Conservation (phyloP, 2,113 vertebrate genomes). For the Lophura nycthemera region DNA sequence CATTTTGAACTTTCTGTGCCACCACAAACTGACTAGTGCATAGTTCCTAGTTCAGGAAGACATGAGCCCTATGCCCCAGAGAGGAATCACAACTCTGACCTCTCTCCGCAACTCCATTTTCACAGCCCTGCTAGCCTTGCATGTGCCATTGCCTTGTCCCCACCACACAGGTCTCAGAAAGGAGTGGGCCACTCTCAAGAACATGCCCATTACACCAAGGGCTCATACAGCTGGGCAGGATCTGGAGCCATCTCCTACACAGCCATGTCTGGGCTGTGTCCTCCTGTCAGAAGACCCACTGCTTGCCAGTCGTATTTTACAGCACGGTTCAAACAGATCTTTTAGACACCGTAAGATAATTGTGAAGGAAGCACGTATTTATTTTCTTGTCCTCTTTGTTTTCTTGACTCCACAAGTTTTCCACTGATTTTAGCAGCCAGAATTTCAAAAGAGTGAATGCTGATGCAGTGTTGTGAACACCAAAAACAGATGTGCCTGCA, state of each 20-base stretch:
- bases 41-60: neutral
- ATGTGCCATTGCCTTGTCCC: fast-evolving
- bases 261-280: neutral
- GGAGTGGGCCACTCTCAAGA: fast-evolving
- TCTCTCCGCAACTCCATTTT: neutral
- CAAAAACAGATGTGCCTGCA: conserved; percentile 46
- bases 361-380: neutral
- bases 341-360: neutral
- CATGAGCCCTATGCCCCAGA: neutral
- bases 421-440: conserved; percentile 29
- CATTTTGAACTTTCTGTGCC: neutral
- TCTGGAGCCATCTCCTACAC: fast-evolving
- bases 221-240: neutral
- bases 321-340: neutral
- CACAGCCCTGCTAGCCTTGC: neutral
- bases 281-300: conserved; percentile 14
- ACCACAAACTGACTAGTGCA: neutral
- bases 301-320: neutral
- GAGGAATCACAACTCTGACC: neutral
- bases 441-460: conserved; percentile 38
- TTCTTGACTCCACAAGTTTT: conserved; percentile 26
- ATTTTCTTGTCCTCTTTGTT: conserved; percentile 39
- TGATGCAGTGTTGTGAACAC: neutral
- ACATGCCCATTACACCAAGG: fast-evolving
- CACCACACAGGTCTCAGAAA: neutral